These are phyloP conservation scores for Porites divaricata DNA, from an alignment of 92 coral and sea anemone species.

Conservation along the genomic window DNA sequence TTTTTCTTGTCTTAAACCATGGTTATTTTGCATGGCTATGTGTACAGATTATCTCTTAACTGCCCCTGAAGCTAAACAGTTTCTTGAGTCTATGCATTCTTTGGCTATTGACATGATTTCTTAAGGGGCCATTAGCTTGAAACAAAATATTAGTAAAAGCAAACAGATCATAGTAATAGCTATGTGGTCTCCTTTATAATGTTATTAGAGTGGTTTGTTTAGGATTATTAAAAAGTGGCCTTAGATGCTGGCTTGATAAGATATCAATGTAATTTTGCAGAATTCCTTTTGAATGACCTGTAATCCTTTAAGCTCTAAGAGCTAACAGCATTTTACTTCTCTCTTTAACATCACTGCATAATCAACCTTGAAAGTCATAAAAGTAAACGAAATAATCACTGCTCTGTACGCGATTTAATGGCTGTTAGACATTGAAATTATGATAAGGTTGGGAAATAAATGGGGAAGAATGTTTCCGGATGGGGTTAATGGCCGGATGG, in stretches of 20 bases:
- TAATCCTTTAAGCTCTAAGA: too few species aligned
- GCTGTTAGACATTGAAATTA: too few species aligned
- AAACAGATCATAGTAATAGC: neutral
- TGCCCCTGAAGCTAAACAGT: neutral
- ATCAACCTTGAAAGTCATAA: too few species aligned
- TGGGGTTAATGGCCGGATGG: too few species aligned
- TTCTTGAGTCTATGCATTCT: conserved; percentile 4
- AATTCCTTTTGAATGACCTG: neutral
- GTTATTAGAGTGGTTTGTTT: conserved; percentile 18
- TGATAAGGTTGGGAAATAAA: too few species aligned
- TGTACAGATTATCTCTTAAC: neutral
- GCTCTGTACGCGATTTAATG: too few species aligned
- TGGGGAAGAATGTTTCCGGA: too few species aligned
- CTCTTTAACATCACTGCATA: too few species aligned
- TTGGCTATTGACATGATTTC: neutral
- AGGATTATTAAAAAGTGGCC: neutral
- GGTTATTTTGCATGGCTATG: conserved; percentile 1
- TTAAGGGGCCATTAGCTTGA: neutral
- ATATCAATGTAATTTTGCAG: neutral
- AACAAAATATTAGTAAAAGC: conserved; percentile 6
- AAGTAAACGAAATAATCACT: too few species aligned
- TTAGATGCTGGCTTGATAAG: conserved; percentile 21
- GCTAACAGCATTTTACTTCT: too few species aligned
- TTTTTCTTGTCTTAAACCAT: conserved; percentile 1
- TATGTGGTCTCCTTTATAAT: neutral